Base-by-base conservation (phyloP, 2,113 vertebrate genomes). In the Apteryx mantelli region DNA sequence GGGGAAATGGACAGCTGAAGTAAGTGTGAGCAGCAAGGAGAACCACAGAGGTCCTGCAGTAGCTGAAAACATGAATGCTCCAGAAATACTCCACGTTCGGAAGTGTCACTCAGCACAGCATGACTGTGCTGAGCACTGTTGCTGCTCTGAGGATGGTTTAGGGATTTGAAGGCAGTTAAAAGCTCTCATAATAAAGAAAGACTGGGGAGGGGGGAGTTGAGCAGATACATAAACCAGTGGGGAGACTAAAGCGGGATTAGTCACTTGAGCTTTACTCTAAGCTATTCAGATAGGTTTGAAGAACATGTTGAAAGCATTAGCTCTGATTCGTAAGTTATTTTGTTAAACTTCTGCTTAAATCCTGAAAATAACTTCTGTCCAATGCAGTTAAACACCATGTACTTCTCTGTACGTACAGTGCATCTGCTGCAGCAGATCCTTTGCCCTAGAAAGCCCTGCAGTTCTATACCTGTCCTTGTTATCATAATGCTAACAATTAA, bases 181-280 rank as follows among this genome's bases (percentile, higher is more conserved):
- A 55, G 64, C 10, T 53, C n/a, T 32, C 36, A 5, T 0, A 5
- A 1, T 17, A 24, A 8, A 6, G 25, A 17, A 15, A 71, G 19
- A 10, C n/a, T 28, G 10, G 5, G 42, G 40, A 36, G 44, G 40
- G 20, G 7, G 20, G 6, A 30, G n/a, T 20, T 48, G 15, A 17
- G 14, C n/a, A 44, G 52, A 42, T 68, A 9, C 5, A 15, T 11
- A 28, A 28, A 71, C 5, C 0, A 1, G 19, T 48, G 24, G 55
- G 26, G 65, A 44, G 26, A 11, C 65, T 30, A 22, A 30, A 44
- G 26, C 26, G 17, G 30, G 19, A 19, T 30, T 32, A 12, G 74
- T 64, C n/a, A 14, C 52, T 46, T 58, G 4, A 34, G 52, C 12
- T 60, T 77, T 65, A 38, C 22, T 65, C 13, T 28, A 9, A 1